Evolutionary conservation across 2,797 vertebrate species (phyloP).

Genomic region (Tolypeutes matacus): DNA sequence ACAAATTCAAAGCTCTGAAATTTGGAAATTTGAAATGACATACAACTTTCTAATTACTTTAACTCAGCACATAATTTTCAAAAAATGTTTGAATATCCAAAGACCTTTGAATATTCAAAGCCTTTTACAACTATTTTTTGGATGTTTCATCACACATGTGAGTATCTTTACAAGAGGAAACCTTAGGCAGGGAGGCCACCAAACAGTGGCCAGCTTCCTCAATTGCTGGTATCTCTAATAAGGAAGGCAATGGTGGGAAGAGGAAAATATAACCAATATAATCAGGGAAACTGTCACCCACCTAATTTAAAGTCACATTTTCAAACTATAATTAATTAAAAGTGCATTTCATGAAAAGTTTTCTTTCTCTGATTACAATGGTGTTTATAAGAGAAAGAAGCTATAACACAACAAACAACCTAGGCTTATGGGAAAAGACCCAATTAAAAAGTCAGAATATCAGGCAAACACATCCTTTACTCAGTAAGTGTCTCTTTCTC

Average conservation of each 20-base stretch:
- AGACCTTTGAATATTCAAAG: background rate
- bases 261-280: background rate
- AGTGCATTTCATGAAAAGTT: conserved; percentile 40
- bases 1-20: conserved; percentile 42
- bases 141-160: background rate
- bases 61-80: conserved; percentile 7
- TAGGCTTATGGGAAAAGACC: conserved; percentile 54
- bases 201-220: background rate
- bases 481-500: background rate
- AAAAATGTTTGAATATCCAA: background rate
- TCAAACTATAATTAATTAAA: conserved; percentile 26
- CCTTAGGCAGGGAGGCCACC: background rate
- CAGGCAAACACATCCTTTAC: conserved; percentile 40
- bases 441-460: conserved; percentile 59
- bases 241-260: background rate
- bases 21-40: conserved; percentile 50
- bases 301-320: background rate
- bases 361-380: conserved; percentile 18
- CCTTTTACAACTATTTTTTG: background rate
- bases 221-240: background rate
- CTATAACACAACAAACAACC: background rate
- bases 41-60: conserved; percentile 27
- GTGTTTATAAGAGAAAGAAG: conserved; percentile 54
- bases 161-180: background rate
- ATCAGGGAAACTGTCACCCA: background rate